Base-by-base conservation (phyloP, 2,797 vertebrate species). In the Mus minutoides region DNA sequence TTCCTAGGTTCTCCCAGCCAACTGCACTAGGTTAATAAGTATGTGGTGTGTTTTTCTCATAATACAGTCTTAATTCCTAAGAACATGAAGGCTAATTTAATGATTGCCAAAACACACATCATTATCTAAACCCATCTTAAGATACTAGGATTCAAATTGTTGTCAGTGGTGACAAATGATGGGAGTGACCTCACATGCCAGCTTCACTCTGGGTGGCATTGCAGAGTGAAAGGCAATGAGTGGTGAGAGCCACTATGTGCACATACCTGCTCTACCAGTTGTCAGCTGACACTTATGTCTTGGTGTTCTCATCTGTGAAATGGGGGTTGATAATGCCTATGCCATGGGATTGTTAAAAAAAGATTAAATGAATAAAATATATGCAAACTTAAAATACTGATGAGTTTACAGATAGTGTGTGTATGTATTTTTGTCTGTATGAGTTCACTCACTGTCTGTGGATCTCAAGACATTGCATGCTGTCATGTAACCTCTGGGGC, bases 401-500 rank as follows among this genome's bases (percentile, higher is more conserved):
- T 49, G 7, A 43, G 17, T 89, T 17, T 37, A 34, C 75, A 43
- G 79, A 79, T 78, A 17, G 73, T 78, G 60, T 94, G 52, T 54
- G 31, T 76, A 26, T 67, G 21, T 43, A 22, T 16, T 88, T n/a
- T 62, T 58, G 19, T 52, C 8, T 58, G 1, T 87, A n/a, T 62
- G 60, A 85, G 26, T 93, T 93, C 34, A 52, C 88, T 92, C 60
- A 43, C 79, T 89, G 10, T 75, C 54, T 4, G 22, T 73, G 40
- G 56, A 62, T 80, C 67, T 94, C 54, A 86, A 85, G 6, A 5
- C 88, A 88, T 92, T 40, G 14, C 62, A 9, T 43, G 29, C 67
- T 95, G 17, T 49, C 71, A 62, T 73, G 13, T 97, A 96, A 96
- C 58, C 56, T 94, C 76, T 79, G 77, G 83, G 78, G 5, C 95